Evolutionary conservation across 2,797 vertebrate species (phyloP), one percentile per base, ranked within the genome.

Genomic region (Tamandua tetradactyla): DNA sequence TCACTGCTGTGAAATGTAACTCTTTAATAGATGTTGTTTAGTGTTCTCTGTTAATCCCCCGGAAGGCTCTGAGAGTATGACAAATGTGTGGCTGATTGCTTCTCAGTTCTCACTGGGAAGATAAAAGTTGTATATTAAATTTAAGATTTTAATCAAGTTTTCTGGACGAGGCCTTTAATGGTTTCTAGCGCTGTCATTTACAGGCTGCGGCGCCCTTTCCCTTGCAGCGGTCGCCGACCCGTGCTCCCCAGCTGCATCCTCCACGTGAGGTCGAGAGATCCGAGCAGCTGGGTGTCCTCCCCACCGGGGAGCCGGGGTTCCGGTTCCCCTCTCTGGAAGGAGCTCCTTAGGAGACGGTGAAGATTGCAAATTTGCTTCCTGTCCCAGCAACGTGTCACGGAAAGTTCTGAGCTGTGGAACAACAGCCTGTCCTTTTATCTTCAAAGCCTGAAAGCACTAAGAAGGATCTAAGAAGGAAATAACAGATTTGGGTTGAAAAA

Each of bases 371-470:
- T 25, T 61, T 35, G 40, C 83, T 95, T 95, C 90, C 88, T 57
- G 72, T 80, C 87, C 87, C 88, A 17, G 64, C 37, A 61, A 55
- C 66, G 8, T 89, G 96, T 96, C 96, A 91, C 89, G 93, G 97
- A 96, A 97, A 97, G 93, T 95, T 93, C 30, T 13, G 68, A 69
- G 59, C 86, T 74, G n/a, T n/a, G n/a, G n/a, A n/a, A n/a, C n/a
- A n/a, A n/a, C n/a, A n/a, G n/a, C n/a, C n/a, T 20, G 12, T 88
- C 35, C 94, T 97, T 96, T 97, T 62, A 97, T 97, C 97, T 97
- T 97, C 97, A 97, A 97, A 97, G 96, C 94, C 68, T 49, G 44
- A 84, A 68, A 86, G 83, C 84, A 86, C 91, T 97, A n/a, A n/a
- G n/a, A n/a, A n/a, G 92, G 91, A 91, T 97, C 94, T 89, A 66